Evolutionary conservation across 2,797 vertebrate species (phyloP).

Genomic region (Notamacropus eugenii): DNA sequence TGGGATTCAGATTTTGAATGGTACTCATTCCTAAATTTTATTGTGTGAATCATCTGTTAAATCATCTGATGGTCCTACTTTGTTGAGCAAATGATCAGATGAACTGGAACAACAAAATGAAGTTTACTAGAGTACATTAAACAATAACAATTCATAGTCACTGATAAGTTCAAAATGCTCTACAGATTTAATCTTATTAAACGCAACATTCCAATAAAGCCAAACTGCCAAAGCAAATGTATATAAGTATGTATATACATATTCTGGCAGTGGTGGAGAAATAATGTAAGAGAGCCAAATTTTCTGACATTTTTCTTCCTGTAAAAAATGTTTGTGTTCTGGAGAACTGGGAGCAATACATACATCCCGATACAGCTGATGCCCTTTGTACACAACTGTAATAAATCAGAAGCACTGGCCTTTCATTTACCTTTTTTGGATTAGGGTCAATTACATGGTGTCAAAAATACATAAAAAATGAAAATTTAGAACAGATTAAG

Average conservation of each 20-base stretch:
- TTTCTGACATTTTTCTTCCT: slow-evolving; percentile 30
- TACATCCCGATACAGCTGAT: neutral
- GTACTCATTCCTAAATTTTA: neutral
- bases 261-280: slow-evolving; percentile 4
- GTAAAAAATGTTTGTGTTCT: neutral
- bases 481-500: slow-evolving; percentile 19
- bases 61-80: neutral
- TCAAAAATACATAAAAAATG: slow-evolving; percentile 5
- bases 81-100: neutral
- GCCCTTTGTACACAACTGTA: slow-evolving; percentile 6
- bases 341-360: slow-evolving; percentile 44
- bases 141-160: slow-evolving; percentile 28
- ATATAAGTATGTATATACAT: neutral
- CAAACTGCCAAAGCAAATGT: neutral
- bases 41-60: neutral
- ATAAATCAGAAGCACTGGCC: slow-evolving; percentile 36
- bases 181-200: neutral
- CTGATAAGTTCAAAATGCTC: neutral
- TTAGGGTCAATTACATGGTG: slow-evolving; percentile 24
- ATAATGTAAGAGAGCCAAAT: neutral
- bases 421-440: slow-evolving; percentile 15
- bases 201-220: neutral
- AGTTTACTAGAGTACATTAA: slow-evolving; percentile 19
- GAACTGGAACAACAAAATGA: neutral
- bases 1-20: neutral